Evolutionary conservation across 2,113 vertebrate genomes (phyloP), one percentile per base, ranked within the genome.

Genomic region (Charina bottae): DNA sequence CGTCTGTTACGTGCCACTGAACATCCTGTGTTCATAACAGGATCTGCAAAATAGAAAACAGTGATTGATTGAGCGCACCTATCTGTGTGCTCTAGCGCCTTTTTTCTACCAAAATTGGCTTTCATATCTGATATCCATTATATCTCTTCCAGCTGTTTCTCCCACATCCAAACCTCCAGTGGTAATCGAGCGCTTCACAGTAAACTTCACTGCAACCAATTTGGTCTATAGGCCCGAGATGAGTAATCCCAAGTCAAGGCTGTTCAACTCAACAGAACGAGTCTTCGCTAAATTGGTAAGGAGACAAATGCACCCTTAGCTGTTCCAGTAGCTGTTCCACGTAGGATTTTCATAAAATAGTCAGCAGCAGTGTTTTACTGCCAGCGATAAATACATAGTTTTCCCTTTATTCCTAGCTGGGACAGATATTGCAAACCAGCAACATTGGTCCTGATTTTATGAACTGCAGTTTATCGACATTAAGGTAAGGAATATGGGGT

Each of bases 161-260:
- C 1, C 0, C 55, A 26, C 37, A 1, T 3, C 19, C 49, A 4
- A 9, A 6, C n/a, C 46, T 24, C 92, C 90, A 21, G 6, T 91
- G 85, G 0, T 5, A 3, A 0, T 42, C 42, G 87, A n/a, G 46
- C 46, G 92, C 28, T 96, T 97, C 93, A 97, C 93, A 0, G 91
- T 97, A 0, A 96, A 96, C 24, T 96, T 96, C 94, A 97, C 96
- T 89, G 33, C 96, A 87, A 96, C 93, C 91, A 96, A 95, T 78
- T 72, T 97, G 6, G 3, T 42, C 42, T 42, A 42, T 3, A 42
- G 42, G 42, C 42, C 42, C 2, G 42, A 42, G 42, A 42, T 42
- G 42, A 3, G 42, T 42, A 42, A 42, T 42, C 42, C 42, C 42
- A 42, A 42, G 42, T 42, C 42, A 42, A 42, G 42, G 42, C 42